A percentile compares a stretch with the other conserved stretches of the same genome.
phyloP scores from a whole-genome alignment of 2,797 vertebrate genomes.

The Premnoplex brunnescens region DNA sequence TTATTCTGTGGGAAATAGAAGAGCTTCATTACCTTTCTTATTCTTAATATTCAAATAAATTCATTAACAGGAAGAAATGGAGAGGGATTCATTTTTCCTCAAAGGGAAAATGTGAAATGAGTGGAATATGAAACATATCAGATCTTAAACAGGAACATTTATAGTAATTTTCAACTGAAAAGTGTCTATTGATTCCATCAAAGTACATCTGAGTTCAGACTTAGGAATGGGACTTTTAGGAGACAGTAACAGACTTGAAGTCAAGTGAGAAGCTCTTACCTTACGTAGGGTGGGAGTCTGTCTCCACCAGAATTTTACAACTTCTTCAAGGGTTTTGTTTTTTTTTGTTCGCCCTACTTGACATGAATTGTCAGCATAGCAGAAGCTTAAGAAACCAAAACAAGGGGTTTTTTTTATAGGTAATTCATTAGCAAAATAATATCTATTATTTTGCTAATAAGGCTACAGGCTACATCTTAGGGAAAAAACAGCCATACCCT shows the following conservation, averaged over 20 bases:
- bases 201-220: not conserved
- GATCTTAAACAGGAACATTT: not conserved
- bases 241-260: not conserved
- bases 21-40: not conserved
- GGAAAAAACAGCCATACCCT: not conserved
- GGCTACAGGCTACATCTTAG: not conserved
- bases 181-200: not conserved
- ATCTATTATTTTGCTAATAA: not conserved
- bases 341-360: not conserved
- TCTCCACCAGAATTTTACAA: not conserved
- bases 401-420: not conserved
- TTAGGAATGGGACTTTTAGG: not conserved
- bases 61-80: not conserved
- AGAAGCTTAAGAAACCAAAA: not conserved
- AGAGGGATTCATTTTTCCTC: not conserved
- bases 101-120: not conserved
- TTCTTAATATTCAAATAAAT: slow-evolving; percentile 6
- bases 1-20: slow-evolving; percentile 17
- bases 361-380: not conserved
- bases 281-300: not conserved
- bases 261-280: not conserved
- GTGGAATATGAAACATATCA: not conserved
- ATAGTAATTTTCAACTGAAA: not conserved
- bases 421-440: not conserved
- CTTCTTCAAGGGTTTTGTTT: not conserved